These are phyloP conservation scores for Cyclina sinensis DNA, from an alignment of 1,140 invertebrate genomes.

Conservation along the genomic window DNA sequence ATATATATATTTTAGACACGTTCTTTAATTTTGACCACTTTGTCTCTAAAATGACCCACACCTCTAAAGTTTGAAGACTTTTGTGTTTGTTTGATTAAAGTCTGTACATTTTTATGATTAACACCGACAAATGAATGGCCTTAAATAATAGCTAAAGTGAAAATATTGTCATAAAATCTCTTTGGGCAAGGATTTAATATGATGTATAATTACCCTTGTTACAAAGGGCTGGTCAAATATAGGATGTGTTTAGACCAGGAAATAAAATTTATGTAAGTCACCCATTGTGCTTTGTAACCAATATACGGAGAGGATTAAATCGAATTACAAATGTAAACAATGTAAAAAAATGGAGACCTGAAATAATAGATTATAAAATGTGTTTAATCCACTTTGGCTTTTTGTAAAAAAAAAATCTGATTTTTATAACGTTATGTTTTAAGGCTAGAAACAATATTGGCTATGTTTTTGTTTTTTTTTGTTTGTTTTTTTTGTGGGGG, in stretches of 20 bases:
- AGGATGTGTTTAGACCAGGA: background rate
- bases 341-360: background rate
- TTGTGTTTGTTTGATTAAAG: no score
- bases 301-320: background rate
- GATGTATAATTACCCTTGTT: constrained; percentile 13
- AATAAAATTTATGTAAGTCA: background rate
- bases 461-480: no score
- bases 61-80: no score
- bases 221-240: background rate
- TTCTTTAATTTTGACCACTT: no score
- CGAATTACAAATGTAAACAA: background rate
- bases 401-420: no score
- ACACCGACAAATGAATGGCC: background rate
- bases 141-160: background rate
- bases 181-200: background rate
- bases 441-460: no score
- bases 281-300: background rate
- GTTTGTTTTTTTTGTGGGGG: no score
- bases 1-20: no score
- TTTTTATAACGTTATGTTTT: no score
- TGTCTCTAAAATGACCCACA: no score
- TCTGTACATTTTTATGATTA: background rate
- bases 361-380: background rate
- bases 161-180: constrained; percentile 5
- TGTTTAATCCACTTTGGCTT: no score